Evolutionary conservation across 2,888 invertebrate species (phyloP).

Genomic region (Polymixis flavicincta): DNA sequence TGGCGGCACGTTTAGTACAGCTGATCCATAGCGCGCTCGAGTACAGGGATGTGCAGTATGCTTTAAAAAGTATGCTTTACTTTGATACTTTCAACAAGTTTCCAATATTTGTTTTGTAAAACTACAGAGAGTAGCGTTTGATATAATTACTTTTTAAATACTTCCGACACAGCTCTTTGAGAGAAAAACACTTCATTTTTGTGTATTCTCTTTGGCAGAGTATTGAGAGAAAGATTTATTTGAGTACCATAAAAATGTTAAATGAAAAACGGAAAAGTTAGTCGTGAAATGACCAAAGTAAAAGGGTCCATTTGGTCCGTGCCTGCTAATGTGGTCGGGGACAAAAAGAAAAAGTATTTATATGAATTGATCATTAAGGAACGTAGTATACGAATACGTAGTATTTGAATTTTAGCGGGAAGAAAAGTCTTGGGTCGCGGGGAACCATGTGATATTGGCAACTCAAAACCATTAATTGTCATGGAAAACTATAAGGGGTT

Average conservation of each 20-base stretch:
- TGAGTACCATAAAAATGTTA: slow-evolving; percentile 3
- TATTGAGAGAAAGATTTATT: slow-evolving; percentile 20
- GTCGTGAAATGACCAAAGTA: background rate
- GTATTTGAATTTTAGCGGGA: background rate
- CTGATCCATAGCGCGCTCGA: too few species aligned
- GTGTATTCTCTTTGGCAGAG: slow-evolving; percentile 26
- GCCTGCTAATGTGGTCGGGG: background rate
- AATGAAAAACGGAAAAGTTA: slow-evolving; percentile 18
- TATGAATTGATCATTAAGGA: background rate
- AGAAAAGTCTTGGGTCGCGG: background rate
- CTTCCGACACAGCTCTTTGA: slow-evolving; percentile 5
- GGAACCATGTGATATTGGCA: background rate
- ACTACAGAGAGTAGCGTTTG: slow-evolving; percentile 12
- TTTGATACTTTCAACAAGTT: slow-evolving; percentile 26
- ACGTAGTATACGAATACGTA: too few species aligned
- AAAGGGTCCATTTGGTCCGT: background rate
- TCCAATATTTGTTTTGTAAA: slow-evolving; percentile 21
- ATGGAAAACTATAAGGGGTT: too few species aligned
- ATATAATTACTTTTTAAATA: slow-evolving; percentile 39
- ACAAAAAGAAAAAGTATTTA: background rate
- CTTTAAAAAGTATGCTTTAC: background rate
- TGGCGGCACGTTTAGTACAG: too few species aligned
- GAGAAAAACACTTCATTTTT: slow-evolving; percentile 19
- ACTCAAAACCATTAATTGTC: background rate
- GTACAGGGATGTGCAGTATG: too few species aligned